These are phyloP conservation scores for Oligia latruncula DNA, from an alignment of 2,888 invertebrate species.

Conservation along the genomic window DNA sequence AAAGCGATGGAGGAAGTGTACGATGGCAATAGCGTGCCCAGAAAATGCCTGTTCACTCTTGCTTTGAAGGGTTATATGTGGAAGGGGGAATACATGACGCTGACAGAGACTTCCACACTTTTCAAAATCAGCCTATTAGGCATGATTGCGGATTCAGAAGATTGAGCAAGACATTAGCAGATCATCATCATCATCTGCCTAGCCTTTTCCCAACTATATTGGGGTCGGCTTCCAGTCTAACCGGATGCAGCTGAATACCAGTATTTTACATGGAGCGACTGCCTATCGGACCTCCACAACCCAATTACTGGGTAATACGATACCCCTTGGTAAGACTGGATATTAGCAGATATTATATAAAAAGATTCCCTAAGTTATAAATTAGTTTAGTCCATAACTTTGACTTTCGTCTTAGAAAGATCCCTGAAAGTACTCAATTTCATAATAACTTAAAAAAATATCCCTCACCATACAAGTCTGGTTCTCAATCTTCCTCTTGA, in stretches of 20 bases:
- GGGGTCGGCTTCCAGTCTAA: too few relatives aligned
- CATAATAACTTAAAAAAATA: not conserved
- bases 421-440: not conserved
- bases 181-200: too few relatives aligned
- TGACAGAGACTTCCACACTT: not conserved
- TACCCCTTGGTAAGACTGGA: too few relatives aligned
- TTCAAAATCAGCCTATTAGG: not conserved
- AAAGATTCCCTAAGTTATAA: not conserved
- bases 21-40: not conserved
- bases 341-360: too few relatives aligned
- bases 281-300: too few relatives aligned
- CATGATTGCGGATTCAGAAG: too few relatives aligned
- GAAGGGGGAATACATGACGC: not conserved
- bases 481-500: slow-evolving; percentile 94
- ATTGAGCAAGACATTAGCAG: too few relatives aligned
- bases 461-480: slow-evolving; percentile 90
- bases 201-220: too few relatives aligned
- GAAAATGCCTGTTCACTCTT: not conserved
- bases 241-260: too few relatives aligned
- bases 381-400: not conserved
- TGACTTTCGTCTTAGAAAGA: too few relatives aligned
- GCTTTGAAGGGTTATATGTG: not conserved
- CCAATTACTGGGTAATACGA: too few relatives aligned
- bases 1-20: not conserved
- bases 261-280: too few relatives aligned